These are phyloP conservation scores for Platycercus adscitus DNA, from an alignment of 2,113 vertebrate species.

Conservation along the genomic window DNA sequence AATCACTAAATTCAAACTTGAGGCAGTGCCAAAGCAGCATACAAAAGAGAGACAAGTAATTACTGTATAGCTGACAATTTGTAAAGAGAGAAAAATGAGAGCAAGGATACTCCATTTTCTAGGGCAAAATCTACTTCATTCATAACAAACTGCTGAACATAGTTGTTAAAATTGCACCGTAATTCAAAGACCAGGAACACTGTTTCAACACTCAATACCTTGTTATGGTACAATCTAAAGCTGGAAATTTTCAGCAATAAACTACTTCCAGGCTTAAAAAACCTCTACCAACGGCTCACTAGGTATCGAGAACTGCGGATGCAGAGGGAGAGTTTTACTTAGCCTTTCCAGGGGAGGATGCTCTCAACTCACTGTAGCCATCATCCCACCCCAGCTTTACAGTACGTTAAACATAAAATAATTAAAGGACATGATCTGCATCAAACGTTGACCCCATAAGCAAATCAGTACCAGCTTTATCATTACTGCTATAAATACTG, in stretches of 20 bases:
- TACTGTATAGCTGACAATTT: background rate
- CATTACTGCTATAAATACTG: background rate
- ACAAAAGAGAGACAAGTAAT: background rate
- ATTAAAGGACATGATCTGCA: background rate
- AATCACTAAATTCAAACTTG: background rate
- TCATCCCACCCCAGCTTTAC: background rate
- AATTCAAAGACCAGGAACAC: background rate
- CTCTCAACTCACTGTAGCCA: background rate
- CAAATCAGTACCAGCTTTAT: background rate
- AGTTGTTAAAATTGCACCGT: background rate
- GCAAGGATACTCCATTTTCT: background rate
- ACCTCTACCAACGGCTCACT: background rate
- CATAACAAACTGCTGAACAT: background rate
- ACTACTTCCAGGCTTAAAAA: background rate
- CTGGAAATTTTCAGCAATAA: background rate
- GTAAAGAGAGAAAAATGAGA: background rate
- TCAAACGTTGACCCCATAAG: background rate
- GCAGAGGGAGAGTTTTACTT: background rate
- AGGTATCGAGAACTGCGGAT: fast-evolving
- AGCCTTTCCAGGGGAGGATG: background rate
- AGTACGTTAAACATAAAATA: background rate
- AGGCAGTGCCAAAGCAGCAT: background rate
- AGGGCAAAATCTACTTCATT: background rate
- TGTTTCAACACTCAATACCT: background rate
- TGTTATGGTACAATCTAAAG: background rate